Percentiles rank a stretch among this genome's conserved stretches.
These are phyloP conservation scores for Alfaro cultratus DNA, from an alignment of 2,797 vertebrate species.

Conservation along the genomic window DNA sequence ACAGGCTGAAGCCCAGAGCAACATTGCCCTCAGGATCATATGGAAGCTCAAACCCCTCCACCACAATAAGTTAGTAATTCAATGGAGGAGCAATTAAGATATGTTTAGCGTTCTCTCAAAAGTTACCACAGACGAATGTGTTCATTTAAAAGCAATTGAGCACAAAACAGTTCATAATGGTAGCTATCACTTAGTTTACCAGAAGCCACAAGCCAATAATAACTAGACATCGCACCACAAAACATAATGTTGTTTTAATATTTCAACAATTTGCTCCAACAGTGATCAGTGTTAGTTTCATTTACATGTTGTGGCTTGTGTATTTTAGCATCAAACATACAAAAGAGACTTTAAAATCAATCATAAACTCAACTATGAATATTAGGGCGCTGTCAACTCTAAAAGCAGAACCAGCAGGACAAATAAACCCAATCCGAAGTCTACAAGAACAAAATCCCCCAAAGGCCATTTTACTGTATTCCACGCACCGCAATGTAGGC, in stretches of 20 bases:
- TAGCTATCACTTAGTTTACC: background rate
- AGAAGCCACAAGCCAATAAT: background rate
- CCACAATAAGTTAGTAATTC: background rate
- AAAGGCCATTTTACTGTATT: slow-evolving; percentile 11
- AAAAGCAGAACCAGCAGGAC: background rate
- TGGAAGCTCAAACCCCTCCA: background rate
- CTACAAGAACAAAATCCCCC: slow-evolving; percentile 1
- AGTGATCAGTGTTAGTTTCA: background rate
- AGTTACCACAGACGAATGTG: background rate
- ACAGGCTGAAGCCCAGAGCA: background rate
- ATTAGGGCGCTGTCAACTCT: background rate
- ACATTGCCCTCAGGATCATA: background rate
- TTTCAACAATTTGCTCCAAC: background rate
- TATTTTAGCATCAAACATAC: slow-evolving; percentile 6
- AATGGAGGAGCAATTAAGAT: background rate
- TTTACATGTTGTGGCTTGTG: background rate
- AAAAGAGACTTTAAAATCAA: slow-evolving; percentile 7
- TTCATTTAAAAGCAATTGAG: background rate
- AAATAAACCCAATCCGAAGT: background rate
- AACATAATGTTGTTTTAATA: background rate
- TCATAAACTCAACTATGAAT: slow-evolving; percentile 4
- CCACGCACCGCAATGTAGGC: slow-evolving; percentile 6
- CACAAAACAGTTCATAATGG: background rate
- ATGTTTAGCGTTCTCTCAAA: background rate
- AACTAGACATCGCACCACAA: background rate